Percentiles rank a stretch among this genome's conserved stretches.
phyloP scores from a whole-genome alignment of 1,140 invertebrate species.

The Phymastichus coffea region DNA sequence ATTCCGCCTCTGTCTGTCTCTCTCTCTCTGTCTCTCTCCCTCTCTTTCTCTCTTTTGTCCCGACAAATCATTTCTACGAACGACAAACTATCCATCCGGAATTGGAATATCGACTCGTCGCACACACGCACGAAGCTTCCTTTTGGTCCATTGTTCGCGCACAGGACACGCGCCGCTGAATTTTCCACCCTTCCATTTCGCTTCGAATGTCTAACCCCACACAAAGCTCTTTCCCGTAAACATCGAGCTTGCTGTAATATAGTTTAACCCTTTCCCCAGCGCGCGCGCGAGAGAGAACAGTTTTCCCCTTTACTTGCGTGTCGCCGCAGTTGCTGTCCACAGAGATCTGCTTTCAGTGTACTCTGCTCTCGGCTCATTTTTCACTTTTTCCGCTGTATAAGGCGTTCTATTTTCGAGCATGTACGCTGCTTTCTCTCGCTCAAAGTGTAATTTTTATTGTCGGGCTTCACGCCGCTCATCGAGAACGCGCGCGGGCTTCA shows the following conservation, averaged over 20 bases:
- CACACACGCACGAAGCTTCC: conserved; percentile 23
- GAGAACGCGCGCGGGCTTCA: too few species aligned
- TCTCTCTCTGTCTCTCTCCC: neutral
- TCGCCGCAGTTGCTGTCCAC: too few species aligned
- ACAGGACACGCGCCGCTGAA: conserved; percentile 31
- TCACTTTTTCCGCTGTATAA: too few species aligned
- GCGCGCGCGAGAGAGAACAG: neutral
- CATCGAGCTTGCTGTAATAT: neutral
- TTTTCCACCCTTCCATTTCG: conserved; percentile 29
- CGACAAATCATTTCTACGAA: conserved; percentile 25
- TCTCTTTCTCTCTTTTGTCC: neutral
- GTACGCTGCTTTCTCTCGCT: too few species aligned
- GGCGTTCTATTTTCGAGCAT: too few species aligned
- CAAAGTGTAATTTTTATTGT: too few species aligned
- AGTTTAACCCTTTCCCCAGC: neutral
- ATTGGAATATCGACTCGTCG: neutral
- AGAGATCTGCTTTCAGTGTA: too few species aligned
- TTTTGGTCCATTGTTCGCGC: conserved; percentile 24
- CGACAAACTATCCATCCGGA: conserved; percentile 16
- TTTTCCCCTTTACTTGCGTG: too few species aligned
- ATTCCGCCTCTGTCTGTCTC: neutral
- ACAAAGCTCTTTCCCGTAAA: conserved; percentile 1
- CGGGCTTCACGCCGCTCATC: too few species aligned
- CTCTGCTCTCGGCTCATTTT: too few species aligned
- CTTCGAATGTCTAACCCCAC: neutral